Evolutionary conservation across 2,113 vertebrate genomes (phyloP).

Genomic region (Pygoscelis adeliae): DNA sequence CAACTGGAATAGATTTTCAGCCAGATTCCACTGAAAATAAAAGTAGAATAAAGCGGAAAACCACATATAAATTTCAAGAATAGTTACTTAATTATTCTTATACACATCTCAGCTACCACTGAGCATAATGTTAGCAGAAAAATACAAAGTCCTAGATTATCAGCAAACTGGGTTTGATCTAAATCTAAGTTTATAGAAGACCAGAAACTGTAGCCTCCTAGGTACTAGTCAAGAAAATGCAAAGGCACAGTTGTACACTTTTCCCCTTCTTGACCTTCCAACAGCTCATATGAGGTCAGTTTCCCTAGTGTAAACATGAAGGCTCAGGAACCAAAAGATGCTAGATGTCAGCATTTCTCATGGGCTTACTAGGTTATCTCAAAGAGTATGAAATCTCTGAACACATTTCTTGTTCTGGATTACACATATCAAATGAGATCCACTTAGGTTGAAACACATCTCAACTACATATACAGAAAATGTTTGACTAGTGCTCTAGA

Average conservation of each 20-base stretch:
- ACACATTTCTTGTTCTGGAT: not conserved
- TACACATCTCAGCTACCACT: not conserved
- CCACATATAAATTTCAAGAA: not conserved
- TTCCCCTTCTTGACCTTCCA: not conserved
- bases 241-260: not conserved
- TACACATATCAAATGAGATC: not conserved
- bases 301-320: not conserved
- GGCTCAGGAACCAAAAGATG: not conserved
- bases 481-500: not conserved
- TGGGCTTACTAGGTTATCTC: not conserved
- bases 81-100: not conserved
- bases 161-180: not conserved
- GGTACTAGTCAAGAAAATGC: not conserved
- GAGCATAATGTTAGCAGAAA: not conserved
- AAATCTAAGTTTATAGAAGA: not conserved
- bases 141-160: not conserved
- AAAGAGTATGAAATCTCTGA: not conserved
- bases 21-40: conserved; percentile 81
- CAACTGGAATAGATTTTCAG: conserved; percentile 72
- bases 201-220: not conserved
- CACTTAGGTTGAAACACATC: not conserved
- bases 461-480: not conserved
- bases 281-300: not conserved
- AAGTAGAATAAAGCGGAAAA: not conserved
- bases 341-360: not conserved